Base-by-base conservation (phyloP, 2,888 invertebrate genomes). In the Physocephala rufipes region DNA sequence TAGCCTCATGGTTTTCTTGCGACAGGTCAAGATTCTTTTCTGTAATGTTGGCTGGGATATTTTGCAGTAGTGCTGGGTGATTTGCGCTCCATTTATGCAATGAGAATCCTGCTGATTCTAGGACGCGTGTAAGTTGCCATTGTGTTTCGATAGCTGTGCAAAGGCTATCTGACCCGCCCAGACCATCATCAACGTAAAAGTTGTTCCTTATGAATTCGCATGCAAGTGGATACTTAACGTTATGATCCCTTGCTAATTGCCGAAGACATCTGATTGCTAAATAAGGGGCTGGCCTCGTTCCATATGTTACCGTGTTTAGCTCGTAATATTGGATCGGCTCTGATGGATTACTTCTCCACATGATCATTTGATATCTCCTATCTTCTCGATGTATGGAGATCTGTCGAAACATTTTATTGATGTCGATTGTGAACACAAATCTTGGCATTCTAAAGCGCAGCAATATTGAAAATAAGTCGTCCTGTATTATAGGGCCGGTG, bases 21-120 rank as follows among this genome's bases (percentile, higher is more conserved):
- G 24, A 26, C 21, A 74, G 61, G 62, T 71, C 74, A 7, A 74
- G 64, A 21, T 73, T 51, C n/a, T 69, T 70, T 67, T 73, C 68
- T n/a, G 53, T 21, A 61, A 67, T 58, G 26, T 72, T 51, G 36
- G 53, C 61, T 28, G 73, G 64, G 51, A 70, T 70, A 51, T 63
- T 67, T 70, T 65, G 24, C 9, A 74, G 65, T 62, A 75, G 15
- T 26, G 61, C 68, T 13, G 67, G 55, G n/a, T 71, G 53, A 69
- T 73, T 66, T 2, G 69, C 70, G 28, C 69, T 68, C 67, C 63
- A 73, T 61, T 71, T 69, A 36, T 65, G 68, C 15, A 73, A n/a
- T n/a, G n/a, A n/a, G n/a, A n/a, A n/a, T n/a, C n/a, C n/a, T n/a
- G n/a, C n/a, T n/a, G n/a, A n/a, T 24, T 61, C n/a, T 36, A 76